A percentile compares a stretch with the other conserved stretches of the same genome.
Conservation (phyloP, 2,888 invertebrate genomes). For the Polydrusus tereticollis region DNA sequence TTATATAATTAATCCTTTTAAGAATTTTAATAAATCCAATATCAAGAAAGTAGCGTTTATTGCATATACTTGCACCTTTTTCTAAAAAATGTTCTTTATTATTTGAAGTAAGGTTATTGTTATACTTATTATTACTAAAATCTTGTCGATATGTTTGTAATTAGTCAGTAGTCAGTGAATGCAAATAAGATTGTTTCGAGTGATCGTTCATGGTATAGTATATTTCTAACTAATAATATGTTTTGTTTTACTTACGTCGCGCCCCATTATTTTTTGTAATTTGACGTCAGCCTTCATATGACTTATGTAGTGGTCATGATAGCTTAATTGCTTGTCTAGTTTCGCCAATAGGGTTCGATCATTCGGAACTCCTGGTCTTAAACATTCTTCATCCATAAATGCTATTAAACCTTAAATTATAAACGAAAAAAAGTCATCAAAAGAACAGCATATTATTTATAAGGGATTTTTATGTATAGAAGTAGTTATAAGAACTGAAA, state of each 20-base stretch:
- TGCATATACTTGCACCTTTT: no score
- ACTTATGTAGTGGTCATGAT: constrained; percentile 86
- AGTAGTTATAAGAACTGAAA: no score
- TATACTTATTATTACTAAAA: no score
- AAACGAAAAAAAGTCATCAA: background rate
- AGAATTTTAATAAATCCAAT: no score
- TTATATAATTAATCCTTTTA: no score
- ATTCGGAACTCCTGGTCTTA: constrained; percentile 88
- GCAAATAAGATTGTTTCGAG: no score
- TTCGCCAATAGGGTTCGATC: constrained; percentile 88
- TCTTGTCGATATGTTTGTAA: no score
- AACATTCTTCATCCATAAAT: constrained; percentile 91
- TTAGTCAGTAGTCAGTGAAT: no score
- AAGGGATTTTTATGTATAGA: no score
- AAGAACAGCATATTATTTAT: constrained; percentile 23
- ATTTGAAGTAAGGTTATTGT: no score
- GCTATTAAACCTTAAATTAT: constrained; percentile 78
- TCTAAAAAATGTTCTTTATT: no score
- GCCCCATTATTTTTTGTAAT: constrained; percentile 86
- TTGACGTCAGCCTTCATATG: constrained; percentile 83
- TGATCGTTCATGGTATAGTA: background rate
- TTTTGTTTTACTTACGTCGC: constrained; percentile 75
- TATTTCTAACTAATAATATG: background rate
- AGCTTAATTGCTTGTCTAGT: constrained; percentile 78
- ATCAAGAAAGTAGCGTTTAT: no score